phyloP scores from a whole-genome alignment of 2,113 vertebrate genomes.

The Takifugu flavidus region DNA sequence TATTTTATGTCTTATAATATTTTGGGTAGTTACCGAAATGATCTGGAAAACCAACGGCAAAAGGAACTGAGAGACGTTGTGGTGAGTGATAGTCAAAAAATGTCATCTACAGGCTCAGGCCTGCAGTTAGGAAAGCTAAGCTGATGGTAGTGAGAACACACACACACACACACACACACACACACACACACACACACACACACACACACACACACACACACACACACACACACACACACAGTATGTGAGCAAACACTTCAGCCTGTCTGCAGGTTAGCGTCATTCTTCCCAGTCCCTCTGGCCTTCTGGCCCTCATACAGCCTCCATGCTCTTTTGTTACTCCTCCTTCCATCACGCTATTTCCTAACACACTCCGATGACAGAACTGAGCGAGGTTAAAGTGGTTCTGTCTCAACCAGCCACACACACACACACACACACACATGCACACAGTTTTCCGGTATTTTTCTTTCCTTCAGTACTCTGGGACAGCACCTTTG shows the following conservation, averaged over 20 bases:
- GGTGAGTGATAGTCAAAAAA: constrained; percentile 13
- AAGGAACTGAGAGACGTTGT: constrained; percentile 7
- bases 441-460: constrained; percentile 3
- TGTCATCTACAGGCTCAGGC: constrained; percentile 60
- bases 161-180: constrained; percentile 9
- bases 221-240: constrained; percentile 19
- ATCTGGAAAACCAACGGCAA: background rate
- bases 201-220: constrained; percentile 12
- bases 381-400: constrained; percentile 45
- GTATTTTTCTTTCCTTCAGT: constrained; percentile 12
- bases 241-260: constrained; percentile 42
- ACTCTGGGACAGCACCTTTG: constrained; percentile 8
- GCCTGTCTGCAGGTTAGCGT: constrained; percentile 37
- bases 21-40: background rate
- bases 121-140: constrained; percentile 59
- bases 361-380: constrained; percentile 50
- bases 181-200: constrained; percentile 14
- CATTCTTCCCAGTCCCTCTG: constrained; percentile 11
- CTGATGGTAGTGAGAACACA: constrained; percentile 17
- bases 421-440: background rate
- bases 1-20: background rate
- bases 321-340: constrained; percentile 33
- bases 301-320: constrained; percentile 22
- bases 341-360: constrained; percentile 37
- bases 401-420: constrained; percentile 2